Percentiles rank a stretch among this genome's conserved stretches.
These are phyloP conservation scores for Crocodylus rhombifer DNA, from an alignment of 2,797 vertebrate genomes.

Conservation along the genomic window DNA sequence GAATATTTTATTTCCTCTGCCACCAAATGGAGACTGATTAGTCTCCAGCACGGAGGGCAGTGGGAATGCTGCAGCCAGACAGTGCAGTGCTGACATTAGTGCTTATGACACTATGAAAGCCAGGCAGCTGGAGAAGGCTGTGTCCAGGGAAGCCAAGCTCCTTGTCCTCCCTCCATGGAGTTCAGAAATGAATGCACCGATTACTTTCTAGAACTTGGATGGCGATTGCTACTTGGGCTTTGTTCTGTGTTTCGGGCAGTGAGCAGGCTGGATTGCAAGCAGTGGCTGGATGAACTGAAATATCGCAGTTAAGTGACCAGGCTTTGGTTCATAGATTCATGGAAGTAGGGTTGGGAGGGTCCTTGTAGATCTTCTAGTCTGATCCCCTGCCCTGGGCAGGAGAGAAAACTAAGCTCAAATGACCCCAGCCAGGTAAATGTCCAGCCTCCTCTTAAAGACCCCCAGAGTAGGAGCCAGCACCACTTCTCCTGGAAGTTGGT, in stretches of 20 bases:
- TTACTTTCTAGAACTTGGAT: background rate
- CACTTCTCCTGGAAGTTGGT: too few species aligned
- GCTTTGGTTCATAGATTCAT: background rate
- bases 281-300: background rate
- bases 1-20: constrained; percentile 11
- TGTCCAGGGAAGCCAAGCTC: background rate
- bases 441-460: too few species aligned
- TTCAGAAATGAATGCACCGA: background rate
- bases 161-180: background rate
- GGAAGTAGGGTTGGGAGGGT: too few species aligned
- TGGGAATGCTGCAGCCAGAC: background rate
- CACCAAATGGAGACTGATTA: background rate
- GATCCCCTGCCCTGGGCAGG: too few species aligned
- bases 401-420: too few species aligned
- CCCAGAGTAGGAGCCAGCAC: too few species aligned
- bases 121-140: background rate
- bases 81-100: background rate
- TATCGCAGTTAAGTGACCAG: background rate
- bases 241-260: background rate
- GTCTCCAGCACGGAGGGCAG: background rate
- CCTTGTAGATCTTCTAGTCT: too few species aligned
- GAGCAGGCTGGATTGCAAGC: background rate
- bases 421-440: too few species aligned
- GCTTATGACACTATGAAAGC: background rate
- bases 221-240: background rate